Base-by-base conservation (phyloP, 1,140 invertebrate species). In the Musca domestica region DNA sequence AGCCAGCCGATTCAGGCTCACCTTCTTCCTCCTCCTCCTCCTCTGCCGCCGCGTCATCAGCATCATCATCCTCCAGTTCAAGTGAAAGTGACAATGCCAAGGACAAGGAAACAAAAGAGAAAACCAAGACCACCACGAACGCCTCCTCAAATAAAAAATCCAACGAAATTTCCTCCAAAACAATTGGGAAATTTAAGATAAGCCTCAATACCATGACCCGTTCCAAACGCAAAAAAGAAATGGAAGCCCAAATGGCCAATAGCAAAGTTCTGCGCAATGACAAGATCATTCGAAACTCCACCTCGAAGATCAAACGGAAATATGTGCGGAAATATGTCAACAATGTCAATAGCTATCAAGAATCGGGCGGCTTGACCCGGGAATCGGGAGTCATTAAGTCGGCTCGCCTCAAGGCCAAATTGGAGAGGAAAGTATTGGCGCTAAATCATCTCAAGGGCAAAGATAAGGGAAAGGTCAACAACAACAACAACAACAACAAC, bases 261-360 rank as follows among this genome's bases (percentile, higher is more conserved):
- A 80, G 77, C 47, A 81, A 82, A 64, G 77, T 81, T 0, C 72
- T 81, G 1, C 74, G 80, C 3, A 82, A 82, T 23, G 80, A 81
- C 30, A 82, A 82, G 65, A 71, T 81, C 49, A 78, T 81, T 14
- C 70, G 80, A 0, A 80, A 80, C 41, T 80, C 76, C 5, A 78
- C 75, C 1, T 75, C 75, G 0, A 80, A 80, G 56, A 80, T 78
- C 10, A 80, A 78, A 56, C 46, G 77, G 2, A 80, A 80, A 63
- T 80, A 79, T 48, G 76, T 74, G 1, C 74, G 76, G 0, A 80
- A 80, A 22, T 52, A 76, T 63, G 75, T 20, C 19, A 69, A 65
- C 63, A 73, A 67, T 41, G 27, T 61, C 1, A 61, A 41, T 19
- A 61, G 56, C 20, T n/a, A 34, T 9, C 15, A 41, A 2, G 56